These are phyloP conservation scores for Aquatica leii DNA, from an alignment of 2,888 invertebrate species.

Conservation along the genomic window DNA sequence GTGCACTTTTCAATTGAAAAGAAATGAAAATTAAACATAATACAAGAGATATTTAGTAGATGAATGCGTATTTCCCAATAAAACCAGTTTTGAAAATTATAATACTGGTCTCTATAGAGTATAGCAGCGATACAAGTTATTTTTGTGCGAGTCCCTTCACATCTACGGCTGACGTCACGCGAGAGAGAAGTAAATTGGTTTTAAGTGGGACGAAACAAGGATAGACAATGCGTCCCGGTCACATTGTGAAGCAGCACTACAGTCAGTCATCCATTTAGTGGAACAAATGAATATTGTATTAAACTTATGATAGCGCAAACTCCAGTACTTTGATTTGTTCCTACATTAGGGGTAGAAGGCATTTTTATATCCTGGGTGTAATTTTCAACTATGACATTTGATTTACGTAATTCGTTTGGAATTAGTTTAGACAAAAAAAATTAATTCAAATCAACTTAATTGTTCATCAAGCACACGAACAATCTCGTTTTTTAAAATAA, in stretches of 20 bases:
- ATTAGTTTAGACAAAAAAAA: conserved; percentile 14
- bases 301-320: conserved; percentile 47
- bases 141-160: conserved; percentile 57
- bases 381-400: conserved; percentile 46
- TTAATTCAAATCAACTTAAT: no score
- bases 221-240: conserved; percentile 49
- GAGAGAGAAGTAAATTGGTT: conserved; percentile 45
- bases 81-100: conserved; percentile 16
- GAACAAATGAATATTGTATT: conserved; percentile 40
- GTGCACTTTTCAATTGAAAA: conserved; percentile 4
- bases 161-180: conserved; percentile 55
- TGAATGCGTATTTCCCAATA: conserved; percentile 14
- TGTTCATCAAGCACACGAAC: no score
- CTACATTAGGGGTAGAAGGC: conserved; percentile 46
- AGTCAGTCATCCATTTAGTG: conserved; percentile 46
- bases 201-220: conserved; percentile 42
- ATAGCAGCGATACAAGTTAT: conserved; percentile 56
- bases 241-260: conserved; percentile 52
- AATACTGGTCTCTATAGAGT: conserved; percentile 48
- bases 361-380: conserved; percentile 48
- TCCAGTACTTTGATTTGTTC: conserved; percentile 54
- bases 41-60: conserved; percentile 10
- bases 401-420: conserved; percentile 44
- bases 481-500: no score
- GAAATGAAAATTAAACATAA: conserved; percentile 11